Conservation (phyloP, 2,888 invertebrate genomes). For the Anthrax anthrax region DNA sequence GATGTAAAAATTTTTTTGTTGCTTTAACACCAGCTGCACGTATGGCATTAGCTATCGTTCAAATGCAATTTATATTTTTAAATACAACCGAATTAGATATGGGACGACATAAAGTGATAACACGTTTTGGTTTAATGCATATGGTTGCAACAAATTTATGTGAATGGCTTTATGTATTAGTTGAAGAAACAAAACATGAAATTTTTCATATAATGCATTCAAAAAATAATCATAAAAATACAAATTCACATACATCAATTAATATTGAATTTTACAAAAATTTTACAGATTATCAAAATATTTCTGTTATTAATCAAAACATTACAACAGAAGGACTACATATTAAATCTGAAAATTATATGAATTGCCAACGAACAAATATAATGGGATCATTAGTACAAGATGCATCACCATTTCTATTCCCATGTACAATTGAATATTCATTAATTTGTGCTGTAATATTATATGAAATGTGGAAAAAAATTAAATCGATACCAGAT, state of each 20-base stretch:
- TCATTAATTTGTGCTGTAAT: slow-evolving; percentile 82
- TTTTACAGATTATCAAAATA: neutral
- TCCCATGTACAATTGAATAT: slow-evolving; percentile 82
- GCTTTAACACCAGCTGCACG: slow-evolving; percentile 73
- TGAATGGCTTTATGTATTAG: slow-evolving; percentile 79
- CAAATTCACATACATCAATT: neutral
- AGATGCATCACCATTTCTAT: slow-evolving; percentile 63
- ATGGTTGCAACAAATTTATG: slow-evolving; percentile 79
- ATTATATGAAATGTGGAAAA: slow-evolving; percentile 83
- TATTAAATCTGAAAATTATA: neutral
- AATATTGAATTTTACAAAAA: neutral
- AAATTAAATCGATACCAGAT: slow-evolving; percentile 44
- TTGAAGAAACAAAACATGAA: slow-evolving; percentile 79
- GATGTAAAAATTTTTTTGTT: slow-evolving; percentile 46
- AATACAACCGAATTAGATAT: slow-evolving; percentile 64
- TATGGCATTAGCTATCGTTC: slow-evolving; percentile 71
- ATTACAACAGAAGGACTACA: slow-evolving; percentile 6
- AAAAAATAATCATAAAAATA: slow-evolving; percentile 11
- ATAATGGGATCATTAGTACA: slow-evolving; percentile 58
- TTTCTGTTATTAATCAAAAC: neutral
- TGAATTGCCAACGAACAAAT: slow-evolving; percentile 44
- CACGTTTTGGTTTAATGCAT: slow-evolving; percentile 86
- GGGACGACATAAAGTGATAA: slow-evolving; percentile 51
- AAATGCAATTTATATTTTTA: slow-evolving; percentile 88
- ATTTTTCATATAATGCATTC: slow-evolving; percentile 53